Evolutionary conservation across 2,888 invertebrate species (phyloP), one percentile per base, ranked within the genome.

Genomic region (Cantharis rufa): DNA sequence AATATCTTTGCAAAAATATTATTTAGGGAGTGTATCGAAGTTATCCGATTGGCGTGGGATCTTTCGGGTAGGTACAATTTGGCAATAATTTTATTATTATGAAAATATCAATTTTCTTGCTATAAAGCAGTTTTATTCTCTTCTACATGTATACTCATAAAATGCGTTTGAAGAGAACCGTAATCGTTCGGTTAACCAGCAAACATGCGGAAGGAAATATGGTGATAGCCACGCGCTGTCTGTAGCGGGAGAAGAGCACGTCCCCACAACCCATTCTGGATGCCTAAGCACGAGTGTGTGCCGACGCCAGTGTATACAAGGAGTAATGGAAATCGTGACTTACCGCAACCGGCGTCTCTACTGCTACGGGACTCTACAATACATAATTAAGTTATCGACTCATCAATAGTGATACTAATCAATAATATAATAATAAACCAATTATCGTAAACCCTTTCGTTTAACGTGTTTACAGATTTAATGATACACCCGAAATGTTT

Each of bases 311-410:
- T 85, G 85, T 86, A 86, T 85, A 86, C 85, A 85, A 82, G 81
- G 84, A 81, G 84, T 86, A 86, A 86, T 86, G 84, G 86, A 86
- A 86, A 85, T 86, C 86, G 86, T 86, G 86, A 86, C 86, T 86
- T 84, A 76, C 78, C 78, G 75, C 74, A 78, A 76, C 75, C 79
- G 75, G 80, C 83, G 80, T 81, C 81, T 71, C 76, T 71, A 78
- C 78, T 81, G 80, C 78, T 81, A 74, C 79, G 81, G 80, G 81
- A 80, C 80, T 80, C 75, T 81, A 77, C 78, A 78, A 81, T 82
- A 83, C 80, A 82, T 83, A 83, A 83, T 83, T 83, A 83, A 83
- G 81, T 81, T 82, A 82, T 83, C 82, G 81, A 80, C 78, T 75
- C 76, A 81, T 82, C 77, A 78, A 77, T 81, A 75, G 69, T 77